Evolutionary conservation across 2,113 vertebrate species (phyloP).

Genomic region (Panurus biarmicus): DNA sequence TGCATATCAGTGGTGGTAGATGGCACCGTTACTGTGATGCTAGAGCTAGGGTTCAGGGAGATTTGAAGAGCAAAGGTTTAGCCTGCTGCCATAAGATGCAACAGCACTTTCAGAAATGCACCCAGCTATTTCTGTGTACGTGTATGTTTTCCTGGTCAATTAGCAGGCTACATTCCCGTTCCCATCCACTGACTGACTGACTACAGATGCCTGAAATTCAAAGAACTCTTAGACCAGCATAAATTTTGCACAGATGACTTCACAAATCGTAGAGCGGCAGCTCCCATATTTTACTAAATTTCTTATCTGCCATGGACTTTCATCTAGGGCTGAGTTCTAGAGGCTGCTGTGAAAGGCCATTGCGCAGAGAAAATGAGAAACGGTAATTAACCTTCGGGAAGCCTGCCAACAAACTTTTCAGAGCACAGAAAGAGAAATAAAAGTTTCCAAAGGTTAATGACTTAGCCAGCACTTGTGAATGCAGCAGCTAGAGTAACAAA

Average conservation of each 20-base stretch:
- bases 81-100: background rate
- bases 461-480: background rate
- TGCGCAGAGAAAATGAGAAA: background rate
- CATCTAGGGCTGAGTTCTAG: background rate
- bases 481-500: background rate
- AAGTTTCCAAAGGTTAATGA: background rate
- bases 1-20: background rate
- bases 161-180: background rate
- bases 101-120: background rate
- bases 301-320: background rate
- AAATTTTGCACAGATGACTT: conserved; percentile 4
- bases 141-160: background rate
- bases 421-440: background rate
- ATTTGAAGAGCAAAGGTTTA: background rate
- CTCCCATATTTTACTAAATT: background rate
- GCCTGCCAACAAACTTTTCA: background rate
- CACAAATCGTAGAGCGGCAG: background rate
- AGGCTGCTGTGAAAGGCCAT: background rate
- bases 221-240: background rate
- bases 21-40: background rate
- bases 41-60: background rate
- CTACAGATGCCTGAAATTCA: background rate
- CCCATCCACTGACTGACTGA: background rate
- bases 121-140: background rate
- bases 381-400: background rate